Base-by-base conservation (phyloP, 1,140 invertebrate species). In the Saxidomus purpurata region DNA sequence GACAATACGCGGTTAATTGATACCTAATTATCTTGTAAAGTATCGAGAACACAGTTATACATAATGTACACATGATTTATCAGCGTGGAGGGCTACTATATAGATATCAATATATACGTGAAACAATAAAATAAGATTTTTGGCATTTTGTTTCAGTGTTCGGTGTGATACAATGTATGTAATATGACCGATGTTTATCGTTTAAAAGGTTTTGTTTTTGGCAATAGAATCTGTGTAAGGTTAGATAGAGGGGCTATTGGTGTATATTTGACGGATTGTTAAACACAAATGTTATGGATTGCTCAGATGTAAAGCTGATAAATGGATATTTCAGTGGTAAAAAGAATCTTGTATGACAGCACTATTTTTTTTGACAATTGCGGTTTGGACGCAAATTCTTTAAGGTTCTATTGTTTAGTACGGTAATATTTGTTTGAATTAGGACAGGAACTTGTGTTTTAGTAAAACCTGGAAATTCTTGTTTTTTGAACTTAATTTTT, bases 121-220 rank as follows among this genome's bases (percentile, higher is more conserved):
- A 71, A 71, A 71, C 31, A 71, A 71, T 9, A 38, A 36, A 71
- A 59, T 19, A 2, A 71, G 1, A 71, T 36, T 28, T 71, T 38
- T 38, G 67, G 67, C 67, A 71, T 71, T 71, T 38, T 71, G 67
- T 71, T 36, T 6, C 9, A 17, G 15, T 38, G 17, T 71, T 71
- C 8, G 4, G 34, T 38, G n/a, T 71, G 34, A 34, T 71, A 38
- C 28, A 38, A 36, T 71, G 67, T 71, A 71, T 28, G 38, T 71
- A 38, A 15, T 71, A 38, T 38, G 31, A 38, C 34, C 15, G 34
- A 79, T 79, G 47, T 55, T 59, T 79, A 79, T 79, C 49, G 49
- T 79, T 79, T 77, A 52, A 79, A 79, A 79, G 76, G 76, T 79
- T 36, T 55, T 79, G 76, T 79, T 79, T 79, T 55, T 79, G 74